A percentile compares a stretch with the other conserved stretches of the same genome.
Conservation (phyloP, 2,888 invertebrate species). For the Malachius bipustulatus region DNA sequence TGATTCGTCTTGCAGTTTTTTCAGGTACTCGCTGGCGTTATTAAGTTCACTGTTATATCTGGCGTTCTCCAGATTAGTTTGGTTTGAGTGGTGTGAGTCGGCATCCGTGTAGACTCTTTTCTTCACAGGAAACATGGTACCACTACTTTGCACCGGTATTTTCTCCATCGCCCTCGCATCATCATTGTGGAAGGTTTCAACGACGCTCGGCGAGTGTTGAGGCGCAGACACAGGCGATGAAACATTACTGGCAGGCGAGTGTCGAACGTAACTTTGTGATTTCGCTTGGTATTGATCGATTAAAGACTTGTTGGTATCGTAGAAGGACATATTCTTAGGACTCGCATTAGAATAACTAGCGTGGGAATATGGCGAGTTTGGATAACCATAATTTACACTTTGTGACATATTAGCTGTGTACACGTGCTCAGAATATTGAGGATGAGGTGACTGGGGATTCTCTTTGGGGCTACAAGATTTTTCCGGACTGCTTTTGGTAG, state of each 20-base stretch:
- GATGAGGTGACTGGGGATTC: slow-evolving; percentile 47
- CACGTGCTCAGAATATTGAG: slow-evolving; percentile 44
- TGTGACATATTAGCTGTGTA: slow-evolving; percentile 46
- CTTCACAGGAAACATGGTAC: slow-evolving; percentile 48
- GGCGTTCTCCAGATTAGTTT: background rate
- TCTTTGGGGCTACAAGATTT: slow-evolving; percentile 73
- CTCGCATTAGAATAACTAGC: slow-evolving; percentile 30
- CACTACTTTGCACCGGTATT: slow-evolving; percentile 28
- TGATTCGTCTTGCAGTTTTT: slow-evolving; percentile 10
- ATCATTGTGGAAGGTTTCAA: slow-evolving; percentile 19
- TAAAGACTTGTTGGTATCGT: slow-evolving; percentile 47
- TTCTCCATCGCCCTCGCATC: slow-evolving; percentile 16
- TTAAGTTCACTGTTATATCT: background rate
- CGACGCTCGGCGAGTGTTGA: slow-evolving; percentile 25
- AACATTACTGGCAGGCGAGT: slow-evolving; percentile 30
- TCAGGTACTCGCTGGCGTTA: slow-evolving; percentile 10
- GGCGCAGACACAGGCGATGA: slow-evolving; percentile 20
- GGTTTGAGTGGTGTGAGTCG: slow-evolving; percentile 20
- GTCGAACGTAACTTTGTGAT: slow-evolving; percentile 32
- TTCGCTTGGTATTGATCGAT: slow-evolving; percentile 36
- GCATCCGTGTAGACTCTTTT: slow-evolving; percentile 49
- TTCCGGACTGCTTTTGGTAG: slow-evolving; percentile 71
- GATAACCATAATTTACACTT: slow-evolving; percentile 28
- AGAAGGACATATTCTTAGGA: slow-evolving; percentile 34
- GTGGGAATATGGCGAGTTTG: slow-evolving; percentile 31